phyloP scores from a whole-genome alignment of 1,140 invertebrate species.

The Drosophila biarmipes region DNA sequence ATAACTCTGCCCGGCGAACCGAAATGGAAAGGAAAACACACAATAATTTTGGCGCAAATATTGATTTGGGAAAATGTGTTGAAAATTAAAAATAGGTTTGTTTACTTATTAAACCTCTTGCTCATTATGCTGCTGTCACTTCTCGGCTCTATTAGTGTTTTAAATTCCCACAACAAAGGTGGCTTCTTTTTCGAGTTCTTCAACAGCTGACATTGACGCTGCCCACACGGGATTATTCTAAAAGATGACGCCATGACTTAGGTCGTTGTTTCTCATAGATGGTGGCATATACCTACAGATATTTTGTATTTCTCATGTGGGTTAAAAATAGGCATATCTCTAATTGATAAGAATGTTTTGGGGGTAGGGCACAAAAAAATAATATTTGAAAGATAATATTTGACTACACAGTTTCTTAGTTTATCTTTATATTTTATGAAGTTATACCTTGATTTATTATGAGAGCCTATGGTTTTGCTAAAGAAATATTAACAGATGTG shows the following conservation, averaged over 20 bases:
- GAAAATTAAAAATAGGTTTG: constrained; percentile 20
- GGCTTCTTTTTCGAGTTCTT: constrained; percentile 9
- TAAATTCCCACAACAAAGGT: constrained; percentile 33
- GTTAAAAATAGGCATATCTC: constrained; percentile 18
- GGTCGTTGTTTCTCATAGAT: constrained; percentile 28
- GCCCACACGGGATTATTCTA: constrained; percentile 27
- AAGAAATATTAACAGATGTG: too few species aligned
- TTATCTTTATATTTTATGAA: too few species aligned
- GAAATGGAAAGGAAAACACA: constrained; percentile 63
- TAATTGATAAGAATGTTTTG: constrained; percentile 16
- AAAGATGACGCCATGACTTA: constrained; percentile 40
- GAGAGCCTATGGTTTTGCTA: too few species aligned
- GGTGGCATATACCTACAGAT: background rate
- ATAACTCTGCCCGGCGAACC: constrained; percentile 49
- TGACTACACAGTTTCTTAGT: background rate
- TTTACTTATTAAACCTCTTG: constrained; percentile 12
- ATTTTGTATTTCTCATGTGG: constrained; percentile 6
- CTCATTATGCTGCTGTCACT: constrained; percentile 24
- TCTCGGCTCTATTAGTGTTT: constrained; percentile 12
- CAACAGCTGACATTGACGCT: constrained; percentile 33
- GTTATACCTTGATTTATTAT: too few species aligned
- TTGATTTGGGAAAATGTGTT: constrained; percentile 17
- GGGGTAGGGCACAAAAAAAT: background rate
- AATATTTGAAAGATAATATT: background rate
- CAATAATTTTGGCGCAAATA: constrained; percentile 18